Evolutionary conservation across 53 echinoderm and acorn worm genomes (phyloP), one percentile per base, ranked within the genome.

Genomic region (Paelopatides confundens): DNA sequence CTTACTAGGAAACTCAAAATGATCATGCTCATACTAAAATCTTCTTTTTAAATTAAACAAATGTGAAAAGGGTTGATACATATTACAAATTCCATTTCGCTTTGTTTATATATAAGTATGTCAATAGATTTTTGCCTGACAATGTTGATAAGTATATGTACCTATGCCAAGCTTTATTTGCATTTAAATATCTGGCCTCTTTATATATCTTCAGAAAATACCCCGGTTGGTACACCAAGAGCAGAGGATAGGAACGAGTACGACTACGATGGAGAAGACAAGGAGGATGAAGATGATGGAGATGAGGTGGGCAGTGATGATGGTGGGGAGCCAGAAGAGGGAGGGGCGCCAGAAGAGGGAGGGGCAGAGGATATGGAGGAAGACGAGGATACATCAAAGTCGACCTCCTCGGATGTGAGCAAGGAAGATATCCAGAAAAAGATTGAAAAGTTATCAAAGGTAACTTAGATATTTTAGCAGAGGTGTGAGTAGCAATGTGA

Each of bases 361-460:
- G 87, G 86, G 28, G 87, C 71, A 2, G 88, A 81, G 35, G 93
- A 94, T 12, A 79, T 69, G 31, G 92, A 87, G 0, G 85, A 63
- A 17, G 90, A 85, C 6, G 84, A 63, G 4, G 84, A 83, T 13
- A 35, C 63, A 10, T 27, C 65, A 36, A 83, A 83, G 23, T 83
- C 84, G 14, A 65, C 63, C 26, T 35, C 84, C 4, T 81, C 82
- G 31, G 84, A 65, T 29, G 35, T 70, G n/a, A 95, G 79, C 64
- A 39, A 69, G 62, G 99, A 96, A 23, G 95, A 96, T 62, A 81
- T 96, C 23, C 88, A 95, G 88, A 96, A 94, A 85, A 99, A 99
- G 86, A 99, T 99, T 71, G 99, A 97, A 58, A 93, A 74, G 79
- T 81, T 97, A 10, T 81, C 92, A 21, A 97, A 95, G 92, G 98